Conservation (phyloP, 2,113 vertebrate species). For the Clarias magur region DNA sequence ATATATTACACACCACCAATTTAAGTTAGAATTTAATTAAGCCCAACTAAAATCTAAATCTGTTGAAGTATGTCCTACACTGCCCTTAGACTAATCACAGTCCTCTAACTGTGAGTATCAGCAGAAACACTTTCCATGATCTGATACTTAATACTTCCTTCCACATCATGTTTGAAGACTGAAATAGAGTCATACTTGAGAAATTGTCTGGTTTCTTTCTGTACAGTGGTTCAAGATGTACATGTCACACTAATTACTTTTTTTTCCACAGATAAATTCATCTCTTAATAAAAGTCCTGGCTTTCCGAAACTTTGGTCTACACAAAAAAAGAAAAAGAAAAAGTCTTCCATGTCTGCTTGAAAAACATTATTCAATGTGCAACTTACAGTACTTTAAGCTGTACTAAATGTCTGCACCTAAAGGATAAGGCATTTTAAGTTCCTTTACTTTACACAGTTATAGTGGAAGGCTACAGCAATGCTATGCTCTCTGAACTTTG, state of each 20-base stretch:
- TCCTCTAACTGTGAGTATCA: neutral
- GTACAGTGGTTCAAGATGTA: neutral
- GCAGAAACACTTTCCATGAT: neutral
- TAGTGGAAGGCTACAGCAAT: neutral
- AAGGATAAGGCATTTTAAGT: neutral
- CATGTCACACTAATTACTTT: neutral
- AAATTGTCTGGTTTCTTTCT: slow-evolving; percentile 17
- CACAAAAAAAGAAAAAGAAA: neutral
- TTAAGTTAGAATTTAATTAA: neutral
- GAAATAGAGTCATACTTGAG: neutral
- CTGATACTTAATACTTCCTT: neutral
- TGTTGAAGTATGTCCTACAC: neutral
- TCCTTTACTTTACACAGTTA: neutral
- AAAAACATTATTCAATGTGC: neutral
- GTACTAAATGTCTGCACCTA: neutral
- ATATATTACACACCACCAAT: neutral
- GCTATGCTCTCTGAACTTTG: slow-evolving; percentile 35
- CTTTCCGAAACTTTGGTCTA: neutral
- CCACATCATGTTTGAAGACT: neutral
- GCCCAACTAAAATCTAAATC: neutral
- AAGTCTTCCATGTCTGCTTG: neutral
- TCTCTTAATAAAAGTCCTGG: neutral
- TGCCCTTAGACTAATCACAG: neutral
- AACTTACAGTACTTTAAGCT: neutral
- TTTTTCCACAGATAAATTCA: neutral